A percentile compares a stretch with the other conserved stretches of the same genome.
Evolutionary conservation across 2,113 vertebrate genomes (phyloP).

Genomic region (Nicator chloris): DNA sequence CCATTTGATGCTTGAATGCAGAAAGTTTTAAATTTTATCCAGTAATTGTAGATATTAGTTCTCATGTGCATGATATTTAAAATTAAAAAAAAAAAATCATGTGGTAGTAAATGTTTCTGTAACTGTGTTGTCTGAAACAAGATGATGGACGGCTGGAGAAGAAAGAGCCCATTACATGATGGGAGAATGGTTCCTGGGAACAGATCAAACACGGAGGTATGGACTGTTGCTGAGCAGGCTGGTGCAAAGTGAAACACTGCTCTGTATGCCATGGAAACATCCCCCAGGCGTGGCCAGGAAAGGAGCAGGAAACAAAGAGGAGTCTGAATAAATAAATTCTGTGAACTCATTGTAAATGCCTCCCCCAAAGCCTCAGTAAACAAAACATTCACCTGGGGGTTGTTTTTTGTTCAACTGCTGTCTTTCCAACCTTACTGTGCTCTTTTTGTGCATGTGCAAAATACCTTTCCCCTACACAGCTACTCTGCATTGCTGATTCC

Average conservation of each 20-base stretch:
- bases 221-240: background rate
- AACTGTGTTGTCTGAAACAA: background rate
- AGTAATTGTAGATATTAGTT: background rate
- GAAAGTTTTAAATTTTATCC: background rate
- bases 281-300: background rate
- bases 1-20: background rate
- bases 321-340: constrained; percentile 22
- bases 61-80: background rate
- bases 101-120: background rate
- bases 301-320: constrained; percentile 44
- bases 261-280: background rate
- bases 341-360: background rate
- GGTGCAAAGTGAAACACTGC: background rate
- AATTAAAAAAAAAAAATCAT: background rate
- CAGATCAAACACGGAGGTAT: background rate
- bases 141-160: background rate
- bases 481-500: background rate
- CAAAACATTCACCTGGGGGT: background rate
- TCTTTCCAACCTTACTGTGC: background rate
- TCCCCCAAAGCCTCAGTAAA: background rate
- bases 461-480: background rate
- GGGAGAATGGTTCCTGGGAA: background rate
- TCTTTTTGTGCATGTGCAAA: background rate
- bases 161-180: background rate
- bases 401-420: background rate